Evolutionary conservation across 2,888 invertebrate species (phyloP).

Genomic region (Teleiodes luculella): DNA sequence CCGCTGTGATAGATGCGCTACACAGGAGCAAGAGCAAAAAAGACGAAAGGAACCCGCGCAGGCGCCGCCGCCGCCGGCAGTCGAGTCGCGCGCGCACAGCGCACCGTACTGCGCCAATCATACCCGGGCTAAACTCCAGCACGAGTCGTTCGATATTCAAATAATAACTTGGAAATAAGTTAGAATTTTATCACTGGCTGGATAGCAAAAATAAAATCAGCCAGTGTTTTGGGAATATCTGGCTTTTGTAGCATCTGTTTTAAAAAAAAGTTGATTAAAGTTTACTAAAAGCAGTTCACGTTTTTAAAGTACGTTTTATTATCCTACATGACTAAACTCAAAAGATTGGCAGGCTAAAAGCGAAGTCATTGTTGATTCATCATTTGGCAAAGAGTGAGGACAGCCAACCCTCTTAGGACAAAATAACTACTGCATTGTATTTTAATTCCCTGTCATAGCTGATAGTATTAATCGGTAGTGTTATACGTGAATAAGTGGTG

Average conservation of each 20-base stretch:
- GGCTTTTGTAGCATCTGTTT: too few relatives aligned
- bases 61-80: constrained; percentile 41
- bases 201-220: too few relatives aligned
- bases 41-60: constrained; percentile 36
- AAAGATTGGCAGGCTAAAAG: constrained; percentile 21
- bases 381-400: constrained; percentile 45
- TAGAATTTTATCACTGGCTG: too few relatives aligned
- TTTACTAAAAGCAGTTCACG: too few relatives aligned
- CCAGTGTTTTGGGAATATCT: neutral
- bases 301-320: neutral
- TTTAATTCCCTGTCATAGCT: neutral
- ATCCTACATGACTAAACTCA: neutral
- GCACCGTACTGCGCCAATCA: constrained; percentile 42
- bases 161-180: neutral
- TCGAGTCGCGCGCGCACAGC: constrained; percentile 48
- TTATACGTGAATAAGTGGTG: constrained; percentile 12
- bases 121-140: neutral
- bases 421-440: constrained; percentile 13
- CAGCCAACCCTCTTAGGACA: constrained; percentile 35
- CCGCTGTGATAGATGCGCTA: neutral
- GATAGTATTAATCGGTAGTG: constrained; percentile 7
- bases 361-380: constrained; percentile 33
- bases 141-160: constrained; percentile 25
- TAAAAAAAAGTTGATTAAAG: too few relatives aligned
- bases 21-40: constrained; percentile 27